Evolutionary conservation across 2,113 vertebrate genomes (phyloP), one percentile per base, ranked within the genome.

Genomic region (Dicentrarchus labrax): DNA sequence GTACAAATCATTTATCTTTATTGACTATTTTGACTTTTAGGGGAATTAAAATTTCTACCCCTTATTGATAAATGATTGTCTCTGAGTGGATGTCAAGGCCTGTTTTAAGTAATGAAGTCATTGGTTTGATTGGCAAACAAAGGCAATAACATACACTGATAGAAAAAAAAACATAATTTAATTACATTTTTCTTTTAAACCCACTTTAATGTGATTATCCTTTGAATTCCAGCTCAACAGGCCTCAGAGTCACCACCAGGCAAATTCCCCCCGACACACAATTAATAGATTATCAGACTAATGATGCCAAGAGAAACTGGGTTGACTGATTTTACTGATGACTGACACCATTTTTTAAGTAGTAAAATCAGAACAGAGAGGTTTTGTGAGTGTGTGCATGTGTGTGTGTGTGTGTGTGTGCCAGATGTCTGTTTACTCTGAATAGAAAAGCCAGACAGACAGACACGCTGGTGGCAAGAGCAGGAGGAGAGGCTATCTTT

Each of bases 341-440:
- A 90, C 89, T 90, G 91, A 88, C 92, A 90, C 89, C 81, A 84
- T 89, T 92, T 87, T 78, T 82, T 51, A 73, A 59, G 64, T 84
- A 47, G 81, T 89, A 84, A 86, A 88, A 88, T 78, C 87, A 72
- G 91, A 85, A 76, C 86, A 82, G 71, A 67, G 68, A 65, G 57
- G 17, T 67, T 82, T 72, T 50, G 76, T 83, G 76, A 30, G 84
- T 65, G 62, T 73, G 74, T 48, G 76, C 59, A 54, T 61, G 54
- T 78, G 54, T 80, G 81, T 71, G 76, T n/a, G 84, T 65, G 62
- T 73, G 61, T 69, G 45, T 56, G 67, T 85, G 86, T 75, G 85
- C 69, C 56, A 66, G 76, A 75, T 39, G 72, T 72, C 69, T 89
- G 89, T 93, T 93, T 93, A 90, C 74, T 57, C 76, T 70, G 78